Evolutionary conservation across 2,113 vertebrate species (phyloP).

Genomic region (Podarcis muralis): DNA sequence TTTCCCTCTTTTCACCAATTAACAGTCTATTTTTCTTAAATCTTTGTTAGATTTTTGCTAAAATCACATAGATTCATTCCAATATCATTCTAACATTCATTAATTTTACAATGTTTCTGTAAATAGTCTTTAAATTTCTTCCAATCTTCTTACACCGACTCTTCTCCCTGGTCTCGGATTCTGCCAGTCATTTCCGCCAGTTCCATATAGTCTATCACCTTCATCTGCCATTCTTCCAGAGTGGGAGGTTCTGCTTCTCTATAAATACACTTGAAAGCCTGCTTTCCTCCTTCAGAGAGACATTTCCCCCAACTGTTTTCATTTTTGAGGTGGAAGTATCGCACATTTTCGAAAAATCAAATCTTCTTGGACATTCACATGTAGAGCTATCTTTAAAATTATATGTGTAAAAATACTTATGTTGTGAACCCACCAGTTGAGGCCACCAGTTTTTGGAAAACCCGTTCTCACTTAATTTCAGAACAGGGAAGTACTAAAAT

Average conservation of each 20-base stretch:
- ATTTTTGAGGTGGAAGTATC: neutral
- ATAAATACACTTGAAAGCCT: neutral
- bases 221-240: too few species aligned
- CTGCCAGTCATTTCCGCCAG: too few species aligned
- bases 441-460: neutral
- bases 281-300: neutral
- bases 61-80: too few species aligned
- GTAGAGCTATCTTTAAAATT: neutral
- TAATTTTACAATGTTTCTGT: too few species aligned
- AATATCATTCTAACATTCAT: too few species aligned
- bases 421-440: neutral
- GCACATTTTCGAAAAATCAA: neutral
- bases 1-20: too few species aligned
- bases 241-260: neutral
- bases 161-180: too few species aligned
- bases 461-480: neutral
- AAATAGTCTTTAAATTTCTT: too few species aligned
- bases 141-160: too few species aligned
- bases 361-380: neutral
- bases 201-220: too few species aligned
- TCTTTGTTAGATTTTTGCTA: too few species aligned
- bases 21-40: too few species aligned
- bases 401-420: neutral
- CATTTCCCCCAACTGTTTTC: neutral
- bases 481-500: neutral